Evolutionary conservation across 2,888 invertebrate genomes (phyloP), one percentile per base, ranked within the genome.

Genomic region (Drosophila kambysellisi): DNA sequence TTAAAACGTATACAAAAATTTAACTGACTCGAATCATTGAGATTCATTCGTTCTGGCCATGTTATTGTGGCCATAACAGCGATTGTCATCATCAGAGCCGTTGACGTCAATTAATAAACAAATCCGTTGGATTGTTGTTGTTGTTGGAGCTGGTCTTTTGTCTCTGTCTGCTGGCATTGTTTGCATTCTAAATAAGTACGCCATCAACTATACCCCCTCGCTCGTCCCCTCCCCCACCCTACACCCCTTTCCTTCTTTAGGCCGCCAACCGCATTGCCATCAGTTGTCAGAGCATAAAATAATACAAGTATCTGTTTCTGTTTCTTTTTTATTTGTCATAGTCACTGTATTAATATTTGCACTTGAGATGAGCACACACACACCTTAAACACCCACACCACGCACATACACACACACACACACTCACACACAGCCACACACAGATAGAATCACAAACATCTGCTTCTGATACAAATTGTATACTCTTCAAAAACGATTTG

Each of bases 91-190:
- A 56, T 41, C 33, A 54, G 43, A 54, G 11, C n/a, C 53, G 59
- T 69, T 77, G 76, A 77, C 79, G 79, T 79, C 76, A 77, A 77
- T 77, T 77, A 77, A 74, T 69, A 69, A 77, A 74, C 65, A 74
- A 76, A 76, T 76, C 79, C 53, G 70, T 51, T 57, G 48, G 5
- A 41, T 32, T 35, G 29, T 43, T 46, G 32, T 54, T 37, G 32
- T 29, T 43, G 30, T 56, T 43, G 33, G n/a, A 15, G 32, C 33
- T 48, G 46, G 30, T 71, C 64, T 71, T 48, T 20, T 37, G 74
- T 65, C 25, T 46, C 33, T 69, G 46, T 75, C 43, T 56, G 46
- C 54, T 52, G 30, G 39, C 59, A 57, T 67, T 73, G 67, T 73
- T 73, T 75, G 68, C 75, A 57, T 73, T 51, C 50, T 60, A 74